Evolutionary conservation across 2,888 invertebrate genomes (phyloP), one percentile per base, ranked within the genome.

Genomic region (Dascillus cervinus): DNA sequence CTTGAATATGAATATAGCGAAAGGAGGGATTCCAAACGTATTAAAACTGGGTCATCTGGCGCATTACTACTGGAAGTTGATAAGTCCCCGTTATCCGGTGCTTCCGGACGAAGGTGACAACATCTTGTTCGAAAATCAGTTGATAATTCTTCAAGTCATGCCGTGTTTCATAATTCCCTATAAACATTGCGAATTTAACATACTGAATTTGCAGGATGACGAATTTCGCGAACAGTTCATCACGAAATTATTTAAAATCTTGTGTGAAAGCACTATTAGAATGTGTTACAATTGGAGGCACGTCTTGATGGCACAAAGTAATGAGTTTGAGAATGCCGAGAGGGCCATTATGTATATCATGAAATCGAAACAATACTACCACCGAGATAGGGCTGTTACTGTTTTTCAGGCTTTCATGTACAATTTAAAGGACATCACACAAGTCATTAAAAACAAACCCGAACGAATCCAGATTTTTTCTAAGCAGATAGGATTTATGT

Each of bases 371-470:
- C 67, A 73, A 26, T 67, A 73, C 37, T 65, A 78, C 35, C 67
- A 71, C 31, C 68, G 75, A 22, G 72, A 75, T 30, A 73, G 74
- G 49, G 80, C 77, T 0, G 73, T 79, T 26, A 58, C 75, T 11
- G 67, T 77, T 2, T 77, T 80, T 45, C 78, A 79, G 56, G 69
- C 72, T 1, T 53, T 80, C 26, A 73, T 75, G 25, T 77, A 78
- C 51, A 67, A 71, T 1, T 55, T 82, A 0, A 71, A 73, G 44
- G 74, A 76, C 48, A 73, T 75, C 28, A 59, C 62, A 5, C 22
- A 34, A 12, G 34, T 44, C 11, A 28, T 60, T 2, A 53, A 49
- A 17, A 43, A 50, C 10, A 42, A 50, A 13, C 50, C 51, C 1
- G 43, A 47, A 10, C 35, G 33, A 3, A 22, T 46, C 1, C 42